phyloP scores from a whole-genome alignment of 2,888 invertebrate genomes.

The Cloeon dipterum region DNA sequence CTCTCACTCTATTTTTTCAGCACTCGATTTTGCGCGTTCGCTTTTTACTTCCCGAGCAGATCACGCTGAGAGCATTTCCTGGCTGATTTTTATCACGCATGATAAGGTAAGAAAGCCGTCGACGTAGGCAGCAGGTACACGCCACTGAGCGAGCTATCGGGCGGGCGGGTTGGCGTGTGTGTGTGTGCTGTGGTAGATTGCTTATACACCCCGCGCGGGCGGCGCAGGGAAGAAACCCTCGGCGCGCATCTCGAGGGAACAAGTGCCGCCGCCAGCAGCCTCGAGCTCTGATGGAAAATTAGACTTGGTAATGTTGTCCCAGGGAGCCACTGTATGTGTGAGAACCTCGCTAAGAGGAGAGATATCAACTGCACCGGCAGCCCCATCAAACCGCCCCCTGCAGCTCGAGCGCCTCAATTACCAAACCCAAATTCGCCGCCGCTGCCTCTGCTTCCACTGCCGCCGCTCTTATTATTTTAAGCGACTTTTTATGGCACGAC shows the following conservation, averaged over 20 bases:
- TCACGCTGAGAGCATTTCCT: not conserved
- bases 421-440: conserved; percentile 21
- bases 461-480: too few species aligned
- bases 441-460: conserved; percentile 19
- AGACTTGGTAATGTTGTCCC: conserved; percentile 1
- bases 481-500: too few species aligned
- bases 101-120: too few species aligned
- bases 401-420: conserved; percentile 4
- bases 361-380: conserved; percentile 6
- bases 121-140: too few species aligned
- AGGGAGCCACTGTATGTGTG: not conserved
- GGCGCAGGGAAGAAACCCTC: not conserved
- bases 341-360: not conserved
- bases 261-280: too few species aligned
- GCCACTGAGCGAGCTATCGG: too few species aligned
- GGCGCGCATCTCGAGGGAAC: too few species aligned
- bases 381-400: conserved; percentile 9
- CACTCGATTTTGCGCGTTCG: not conserved
- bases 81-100: not conserved
- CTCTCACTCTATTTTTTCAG: not conserved
- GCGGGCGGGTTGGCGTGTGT: too few species aligned
- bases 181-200: conserved; percentile 21
- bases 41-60: not conserved
- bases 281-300: conserved; percentile 1
- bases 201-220: not conserved